Evolutionary conservation across 2,888 invertebrate species (phyloP).

Genomic region (Leptinotarsa juncta): DNA sequence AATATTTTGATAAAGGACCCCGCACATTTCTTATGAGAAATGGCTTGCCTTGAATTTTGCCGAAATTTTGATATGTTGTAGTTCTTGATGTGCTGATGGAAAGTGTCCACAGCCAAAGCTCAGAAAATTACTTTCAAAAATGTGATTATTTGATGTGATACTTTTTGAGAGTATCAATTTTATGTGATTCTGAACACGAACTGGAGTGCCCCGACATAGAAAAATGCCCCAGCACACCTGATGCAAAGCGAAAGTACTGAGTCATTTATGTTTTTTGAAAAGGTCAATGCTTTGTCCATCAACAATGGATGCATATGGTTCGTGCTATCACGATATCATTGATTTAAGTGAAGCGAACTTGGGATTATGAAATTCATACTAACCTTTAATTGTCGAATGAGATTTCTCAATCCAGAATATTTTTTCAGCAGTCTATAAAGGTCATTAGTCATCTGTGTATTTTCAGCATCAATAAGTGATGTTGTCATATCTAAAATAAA

Average conservation of each 20-base stretch:
- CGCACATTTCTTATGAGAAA: too few species aligned
- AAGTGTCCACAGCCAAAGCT: too few species aligned
- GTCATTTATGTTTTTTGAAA: background rate
- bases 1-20: too few species aligned
- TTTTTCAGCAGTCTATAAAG: slow-evolving; percentile 92
- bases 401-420: slow-evolving; percentile 88
- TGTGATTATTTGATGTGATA: too few species aligned
- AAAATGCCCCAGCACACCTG: background rate
- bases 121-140: too few species aligned
- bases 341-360: background rate
- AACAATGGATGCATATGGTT: background rate
- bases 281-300: slow-evolving; percentile 1
- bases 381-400: slow-evolving; percentile 90
- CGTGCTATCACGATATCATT: slow-evolving; percentile 1
- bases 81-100: too few species aligned
- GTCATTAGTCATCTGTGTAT: slow-evolving; percentile 94
- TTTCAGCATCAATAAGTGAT: slow-evolving; percentile 91
- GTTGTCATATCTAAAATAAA: slow-evolving; percentile 87
- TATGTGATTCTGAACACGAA: too few species aligned
- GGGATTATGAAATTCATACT: slow-evolving; percentile 33
- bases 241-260: background rate
- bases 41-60: too few species aligned
- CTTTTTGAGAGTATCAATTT: too few species aligned
- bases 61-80: too few species aligned
- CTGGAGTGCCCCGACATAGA: background rate